Conservation (phyloP, 2,113 vertebrate genomes). For the Erinaceus europaeus region DNA sequence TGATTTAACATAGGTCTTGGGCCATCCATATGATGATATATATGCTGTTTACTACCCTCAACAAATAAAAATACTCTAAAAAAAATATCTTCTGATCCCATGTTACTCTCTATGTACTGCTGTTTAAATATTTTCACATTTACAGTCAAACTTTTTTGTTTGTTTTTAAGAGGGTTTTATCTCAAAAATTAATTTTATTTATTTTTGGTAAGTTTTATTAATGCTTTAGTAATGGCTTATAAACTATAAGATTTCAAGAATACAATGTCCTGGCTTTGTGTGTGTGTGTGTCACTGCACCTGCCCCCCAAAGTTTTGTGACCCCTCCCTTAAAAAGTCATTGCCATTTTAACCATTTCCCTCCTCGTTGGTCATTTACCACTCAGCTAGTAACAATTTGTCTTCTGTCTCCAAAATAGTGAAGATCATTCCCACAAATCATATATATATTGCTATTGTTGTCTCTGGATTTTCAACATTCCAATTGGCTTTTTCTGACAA, state of each 20-base stretch:
- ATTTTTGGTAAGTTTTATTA: too few relatives aligned
- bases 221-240: too few relatives aligned
- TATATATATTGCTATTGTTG: too few relatives aligned
- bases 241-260: too few relatives aligned
- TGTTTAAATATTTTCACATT: not conserved
- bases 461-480: too few relatives aligned
- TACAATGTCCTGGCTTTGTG: too few relatives aligned
- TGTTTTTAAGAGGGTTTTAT: too few relatives aligned
- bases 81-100: not conserved
- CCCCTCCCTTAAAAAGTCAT: not conserved
- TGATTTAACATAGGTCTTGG: not conserved
- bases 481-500: too few relatives aligned
- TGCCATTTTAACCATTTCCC: not conserved
- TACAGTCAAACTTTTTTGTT: not conserved
- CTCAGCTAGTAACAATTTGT: conserved; percentile 3
- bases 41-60: not conserved
- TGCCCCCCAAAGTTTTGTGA: too few relatives aligned
- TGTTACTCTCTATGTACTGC: not conserved
- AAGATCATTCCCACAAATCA: not conserved
- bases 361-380: not conserved
- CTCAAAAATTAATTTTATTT: too few relatives aligned
- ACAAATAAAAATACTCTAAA: not conserved
- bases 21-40: not conserved
- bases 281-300: too few relatives aligned
- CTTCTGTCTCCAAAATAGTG: not conserved